Evolutionary conservation across 2,797 vertebrate species (phyloP).

Genomic region (Danio choprae): DNA sequence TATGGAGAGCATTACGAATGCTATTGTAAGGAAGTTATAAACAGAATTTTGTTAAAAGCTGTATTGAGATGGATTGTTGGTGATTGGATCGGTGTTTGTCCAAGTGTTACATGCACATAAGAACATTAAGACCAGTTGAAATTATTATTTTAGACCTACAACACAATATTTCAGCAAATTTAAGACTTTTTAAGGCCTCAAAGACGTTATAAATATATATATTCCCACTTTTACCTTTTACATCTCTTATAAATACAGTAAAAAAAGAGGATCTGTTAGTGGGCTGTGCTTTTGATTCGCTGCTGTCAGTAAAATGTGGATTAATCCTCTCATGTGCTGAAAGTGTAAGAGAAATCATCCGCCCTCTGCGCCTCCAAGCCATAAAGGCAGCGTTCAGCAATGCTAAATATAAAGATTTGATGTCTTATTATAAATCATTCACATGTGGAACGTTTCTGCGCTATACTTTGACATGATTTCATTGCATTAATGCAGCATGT

Average conservation of each 20-base stretch:
- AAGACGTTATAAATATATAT: too few species aligned
- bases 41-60: too few species aligned
- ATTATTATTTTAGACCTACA: too few species aligned
- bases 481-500: slow-evolving; percentile 4
- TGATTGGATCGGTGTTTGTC: too few species aligned
- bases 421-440: slow-evolving; percentile 17
- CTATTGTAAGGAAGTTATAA: too few species aligned
- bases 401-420: slow-evolving; percentile 35
- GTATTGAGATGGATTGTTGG: too few species aligned
- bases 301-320: slow-evolving; percentile 18
- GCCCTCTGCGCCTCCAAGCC: slow-evolving; percentile 13
- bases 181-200: too few species aligned
- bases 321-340: slow-evolving; percentile 19
- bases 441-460: slow-evolving; percentile 1
- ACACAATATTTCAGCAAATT: too few species aligned
- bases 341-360: slow-evolving; percentile 17
- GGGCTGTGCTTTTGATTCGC: background rate
- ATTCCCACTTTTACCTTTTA: background rate
- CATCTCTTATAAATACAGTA: background rate
- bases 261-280: background rate
- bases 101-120: too few species aligned
- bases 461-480: slow-evolving; percentile 27
- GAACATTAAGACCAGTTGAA: too few species aligned
- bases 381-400: slow-evolving; percentile 24
- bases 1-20: too few species aligned